Evolutionary conservation across 2,113 vertebrate genomes (phyloP).

Genomic region (Alligator mississippiensis): DNA sequence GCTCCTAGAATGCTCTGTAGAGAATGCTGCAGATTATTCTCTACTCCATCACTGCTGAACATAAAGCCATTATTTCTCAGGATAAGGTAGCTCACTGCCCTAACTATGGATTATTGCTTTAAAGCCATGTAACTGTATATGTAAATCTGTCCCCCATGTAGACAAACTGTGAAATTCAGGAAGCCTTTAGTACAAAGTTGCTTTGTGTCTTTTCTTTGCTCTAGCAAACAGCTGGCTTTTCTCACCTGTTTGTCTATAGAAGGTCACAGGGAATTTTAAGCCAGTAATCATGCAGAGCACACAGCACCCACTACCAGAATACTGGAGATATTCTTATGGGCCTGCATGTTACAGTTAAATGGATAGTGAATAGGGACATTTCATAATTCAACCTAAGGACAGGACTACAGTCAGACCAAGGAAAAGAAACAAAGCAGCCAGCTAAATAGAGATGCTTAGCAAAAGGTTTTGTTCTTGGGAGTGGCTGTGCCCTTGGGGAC

Average conservation of each 20-base stretch:
- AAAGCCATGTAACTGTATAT: neutral
- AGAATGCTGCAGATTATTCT: neutral
- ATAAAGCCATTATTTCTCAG: neutral
- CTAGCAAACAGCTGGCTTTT: neutral
- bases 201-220: neutral
- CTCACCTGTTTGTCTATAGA: neutral
- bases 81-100: neutral
- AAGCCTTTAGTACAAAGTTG: neutral
- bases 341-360: neutral
- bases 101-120: neutral
- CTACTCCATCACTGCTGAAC: neutral
- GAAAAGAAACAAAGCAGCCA: neutral
- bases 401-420: neutral
- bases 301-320: neutral
- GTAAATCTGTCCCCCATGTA: neutral
- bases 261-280: neutral
- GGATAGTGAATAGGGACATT: neutral
- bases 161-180: neutral
- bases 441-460: neutral
- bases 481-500: neutral
- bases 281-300: neutral
- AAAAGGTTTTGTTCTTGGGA: conserved; percentile 1
- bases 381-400: neutral
- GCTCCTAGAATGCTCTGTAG: neutral
- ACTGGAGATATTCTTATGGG: neutral